phyloP scores from a whole-genome alignment of 1,140 invertebrate genomes.

The Phocides pigmalion region DNA sequence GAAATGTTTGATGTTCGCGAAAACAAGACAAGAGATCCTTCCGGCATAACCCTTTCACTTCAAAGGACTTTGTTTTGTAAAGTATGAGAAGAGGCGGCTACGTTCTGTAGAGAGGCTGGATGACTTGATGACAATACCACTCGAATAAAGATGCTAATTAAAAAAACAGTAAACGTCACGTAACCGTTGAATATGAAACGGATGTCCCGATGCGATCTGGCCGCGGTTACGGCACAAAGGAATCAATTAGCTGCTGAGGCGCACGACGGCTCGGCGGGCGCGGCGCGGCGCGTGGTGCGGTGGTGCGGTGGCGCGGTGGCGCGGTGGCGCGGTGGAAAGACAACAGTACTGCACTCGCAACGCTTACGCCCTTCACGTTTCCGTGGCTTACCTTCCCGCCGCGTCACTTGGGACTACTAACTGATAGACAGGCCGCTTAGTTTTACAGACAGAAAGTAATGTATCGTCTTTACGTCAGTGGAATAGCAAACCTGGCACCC shows the following conservation, averaged over 20 bases:
- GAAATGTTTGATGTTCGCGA: slow-evolving; percentile 36
- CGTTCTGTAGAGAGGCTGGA: background rate
- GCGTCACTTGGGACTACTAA: slow-evolving; percentile 33
- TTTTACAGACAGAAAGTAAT: background rate
- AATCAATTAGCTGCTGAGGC: slow-evolving; percentile 61
- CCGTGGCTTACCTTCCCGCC: slow-evolving; percentile 50
- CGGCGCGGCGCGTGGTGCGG: no score
- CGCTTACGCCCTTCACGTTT: slow-evolving; percentile 58
- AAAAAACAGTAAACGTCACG: slow-evolving; percentile 48
- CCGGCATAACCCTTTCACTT: slow-evolving; percentile 34
- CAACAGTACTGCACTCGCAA: slow-evolving; percentile 63
- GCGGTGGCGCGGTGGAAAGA: slow-evolving; percentile 56
- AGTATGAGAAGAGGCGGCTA: slow-evolving; percentile 7
- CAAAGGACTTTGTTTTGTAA: slow-evolving; percentile 35
- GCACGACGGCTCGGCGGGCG: no score
- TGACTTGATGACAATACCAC: slow-evolving; percentile 27
- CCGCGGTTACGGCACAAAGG: slow-evolving; percentile 65
- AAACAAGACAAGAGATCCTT: slow-evolving; percentile 35
- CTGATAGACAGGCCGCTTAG: slow-evolving; percentile 25
- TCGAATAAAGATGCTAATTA: slow-evolving; percentile 53
- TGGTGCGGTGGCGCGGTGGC: no score
- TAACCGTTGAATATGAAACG: slow-evolving; percentile 52
- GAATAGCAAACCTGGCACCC: no score
- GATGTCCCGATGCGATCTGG: slow-evolving; percentile 58
- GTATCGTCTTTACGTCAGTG: no score